Percentiles rank a stretch among this genome's conserved stretches.
phyloP scores from a whole-genome alignment of 1,140 invertebrate genomes.

The Anthonomus grandis region DNA sequence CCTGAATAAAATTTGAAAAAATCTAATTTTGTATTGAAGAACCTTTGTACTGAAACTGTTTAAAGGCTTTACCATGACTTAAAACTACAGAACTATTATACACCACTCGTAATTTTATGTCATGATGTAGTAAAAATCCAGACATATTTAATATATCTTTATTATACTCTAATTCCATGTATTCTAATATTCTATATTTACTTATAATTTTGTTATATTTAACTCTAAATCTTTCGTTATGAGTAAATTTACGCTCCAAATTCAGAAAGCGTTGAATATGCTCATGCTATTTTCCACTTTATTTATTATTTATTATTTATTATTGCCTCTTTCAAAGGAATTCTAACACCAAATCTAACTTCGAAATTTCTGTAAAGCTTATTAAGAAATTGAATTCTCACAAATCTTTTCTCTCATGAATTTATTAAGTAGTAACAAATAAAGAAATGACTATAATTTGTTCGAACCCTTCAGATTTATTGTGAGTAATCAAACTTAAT shows the following conservation, averaged over 20 bases:
- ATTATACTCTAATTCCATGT: neutral
- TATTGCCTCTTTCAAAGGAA: neutral
- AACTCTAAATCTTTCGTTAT: too few relatives aligned
- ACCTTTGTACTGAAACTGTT: neutral
- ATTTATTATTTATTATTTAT: too few relatives aligned
- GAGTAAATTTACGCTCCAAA: neutral
- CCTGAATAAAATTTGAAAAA: too few relatives aligned
- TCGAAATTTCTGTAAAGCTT: neutral
- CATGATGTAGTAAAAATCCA: neutral
- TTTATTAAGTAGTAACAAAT: neutral
- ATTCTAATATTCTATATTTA: neutral
- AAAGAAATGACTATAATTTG: neutral
- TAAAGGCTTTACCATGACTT: neutral
- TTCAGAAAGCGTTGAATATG: neutral
- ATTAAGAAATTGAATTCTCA: neutral
- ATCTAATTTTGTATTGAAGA: neutral
- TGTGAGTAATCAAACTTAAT: too few relatives aligned
- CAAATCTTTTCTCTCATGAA: neutral
- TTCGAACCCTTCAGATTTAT: neutral
- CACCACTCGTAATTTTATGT: neutral
- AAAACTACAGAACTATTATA: neutral
- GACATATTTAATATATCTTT: neutral
- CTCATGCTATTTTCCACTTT: neutral
- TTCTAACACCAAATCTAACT: neutral
- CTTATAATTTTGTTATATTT: neutral